Base-by-base conservation (phyloP, 2,888 invertebrate genomes). In the Cantharis flavilabris region DNA sequence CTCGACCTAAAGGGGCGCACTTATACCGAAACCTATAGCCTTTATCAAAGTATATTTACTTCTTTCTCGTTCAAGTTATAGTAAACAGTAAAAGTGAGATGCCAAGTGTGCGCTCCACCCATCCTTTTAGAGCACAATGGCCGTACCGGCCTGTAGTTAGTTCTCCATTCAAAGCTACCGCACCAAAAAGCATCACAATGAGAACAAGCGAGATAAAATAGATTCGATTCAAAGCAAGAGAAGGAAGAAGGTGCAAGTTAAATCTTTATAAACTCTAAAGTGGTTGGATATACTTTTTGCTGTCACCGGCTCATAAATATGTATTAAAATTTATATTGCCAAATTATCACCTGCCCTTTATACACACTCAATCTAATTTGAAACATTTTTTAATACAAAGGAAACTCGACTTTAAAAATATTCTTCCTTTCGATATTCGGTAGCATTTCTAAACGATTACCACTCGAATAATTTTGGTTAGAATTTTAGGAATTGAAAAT, bases 231-330 rank as follows among this genome's bases (percentile, higher is more conserved):
- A 71, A 75, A 69, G 80, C 78, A 77, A 79, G 79, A 79, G 81
- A 80, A 81, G 80, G 82, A 82, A 79, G 82, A 82, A 79, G 77
- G 83, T 79, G 80, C 75, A 81, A 80, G 79, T 81, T 82, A 81
- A 82, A 80, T 81, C 81, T 81, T 81, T 82, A 81, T 82, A 80
- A 81, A 81, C 78, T 81, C 79, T 81, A 80, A 81, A 81, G 81
- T 81, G 82, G 81, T 79, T 80, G 79, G 82, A 81, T 83, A 82
- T 81, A 82, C 83, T 84, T 83, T 82, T 80, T 80, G 82, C 83
- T 83, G 84, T 84, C 84, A 82, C 81, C 83, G 81, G 77, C 86
- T 87, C 86, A 87, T 87, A 86, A 87, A 87, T 87, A 87, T 87
- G 86, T 86, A 87, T 87, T 86, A 85, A 86, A 86, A 86, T 86